phyloP scores from a whole-genome alignment of 2,113 vertebrate species.

The Spermophilus dauricus region DNA sequence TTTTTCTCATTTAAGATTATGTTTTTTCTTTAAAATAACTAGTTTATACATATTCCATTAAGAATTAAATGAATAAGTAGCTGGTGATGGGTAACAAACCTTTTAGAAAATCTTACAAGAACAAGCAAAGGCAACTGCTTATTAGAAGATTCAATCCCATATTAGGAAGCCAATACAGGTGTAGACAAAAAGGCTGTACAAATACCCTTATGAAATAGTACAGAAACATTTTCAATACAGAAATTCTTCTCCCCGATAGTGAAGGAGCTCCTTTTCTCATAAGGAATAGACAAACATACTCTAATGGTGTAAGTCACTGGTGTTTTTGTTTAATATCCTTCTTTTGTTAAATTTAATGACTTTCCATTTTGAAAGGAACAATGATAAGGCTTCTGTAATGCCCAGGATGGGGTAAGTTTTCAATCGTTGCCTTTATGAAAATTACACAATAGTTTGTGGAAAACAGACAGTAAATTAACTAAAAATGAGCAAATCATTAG shows the following conservation, averaged over 20 bases:
- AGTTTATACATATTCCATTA: neutral
- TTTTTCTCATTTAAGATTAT: neutral
- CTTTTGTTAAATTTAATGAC: neutral
- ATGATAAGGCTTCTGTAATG: neutral
- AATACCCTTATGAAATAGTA: neutral
- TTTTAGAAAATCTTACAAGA: neutral
- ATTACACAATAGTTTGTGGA: neutral
- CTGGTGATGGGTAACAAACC: neutral
- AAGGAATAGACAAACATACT: neutral
- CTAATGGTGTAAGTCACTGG: neutral
- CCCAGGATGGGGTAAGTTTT: neutral
- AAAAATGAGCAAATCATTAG: neutral
- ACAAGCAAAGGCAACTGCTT: conserved; percentile 22
- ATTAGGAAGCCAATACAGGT: neutral
- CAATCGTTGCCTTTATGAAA: neutral
- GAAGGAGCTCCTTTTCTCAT: neutral
- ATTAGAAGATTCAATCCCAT: neutral
- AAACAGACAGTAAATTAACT: neutral
- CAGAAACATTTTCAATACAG: neutral
- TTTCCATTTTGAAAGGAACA: neutral
- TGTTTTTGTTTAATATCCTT: neutral
- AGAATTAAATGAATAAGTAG: neutral
- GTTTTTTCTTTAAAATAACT: neutral
- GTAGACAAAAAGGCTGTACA: neutral
- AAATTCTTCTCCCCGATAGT: neutral